A percentile compares a stretch with the other conserved stretches of the same genome.
These are phyloP conservation scores for Epizoanthus ramosus DNA, from an alignment of 92 coral and sea anemone species.

Conservation along the genomic window DNA sequence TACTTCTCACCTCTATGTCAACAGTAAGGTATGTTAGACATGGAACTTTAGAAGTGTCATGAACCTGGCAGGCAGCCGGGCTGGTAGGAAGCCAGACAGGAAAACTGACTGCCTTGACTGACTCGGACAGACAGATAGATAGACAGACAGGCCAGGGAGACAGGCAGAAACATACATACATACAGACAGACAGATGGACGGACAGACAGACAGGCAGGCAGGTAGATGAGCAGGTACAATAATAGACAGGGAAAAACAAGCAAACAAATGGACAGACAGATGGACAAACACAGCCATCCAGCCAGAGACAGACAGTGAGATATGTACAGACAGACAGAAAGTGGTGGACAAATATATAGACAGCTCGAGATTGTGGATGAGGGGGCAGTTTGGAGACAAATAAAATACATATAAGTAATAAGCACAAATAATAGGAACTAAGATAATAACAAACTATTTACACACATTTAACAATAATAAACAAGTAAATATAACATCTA, in stretches of 20 bases:
- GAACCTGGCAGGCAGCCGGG: background rate
- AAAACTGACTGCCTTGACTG: too few relatives aligned
- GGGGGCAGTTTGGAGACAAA: too few relatives aligned
- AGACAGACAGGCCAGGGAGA: too few relatives aligned
- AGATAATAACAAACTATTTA: too few relatives aligned
- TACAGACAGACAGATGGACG: background rate
- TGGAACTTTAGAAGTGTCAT: background rate
- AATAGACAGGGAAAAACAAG: background rate
- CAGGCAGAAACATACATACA: background rate
- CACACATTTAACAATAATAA: too few relatives aligned
- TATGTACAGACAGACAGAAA: too few relatives aligned
- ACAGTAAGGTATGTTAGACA: background rate
- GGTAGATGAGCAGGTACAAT: background rate
- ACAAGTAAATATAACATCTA: too few relatives aligned
- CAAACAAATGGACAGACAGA: background rate
- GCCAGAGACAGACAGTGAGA: background rate
- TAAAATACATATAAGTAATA: too few relatives aligned
- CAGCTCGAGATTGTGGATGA: too few relatives aligned
- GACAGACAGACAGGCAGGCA: background rate
- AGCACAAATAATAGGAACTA: too few relatives aligned
- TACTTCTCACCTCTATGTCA: slow-evolving; percentile 94
- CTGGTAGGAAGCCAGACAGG: background rate
- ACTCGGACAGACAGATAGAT: background rate
- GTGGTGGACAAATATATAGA: too few relatives aligned
- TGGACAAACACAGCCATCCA: background rate